Evolutionary conservation across 2,888 invertebrate genomes (phyloP), one percentile per base, ranked within the genome.

Genomic region (Oxycera nigricornis): DNA sequence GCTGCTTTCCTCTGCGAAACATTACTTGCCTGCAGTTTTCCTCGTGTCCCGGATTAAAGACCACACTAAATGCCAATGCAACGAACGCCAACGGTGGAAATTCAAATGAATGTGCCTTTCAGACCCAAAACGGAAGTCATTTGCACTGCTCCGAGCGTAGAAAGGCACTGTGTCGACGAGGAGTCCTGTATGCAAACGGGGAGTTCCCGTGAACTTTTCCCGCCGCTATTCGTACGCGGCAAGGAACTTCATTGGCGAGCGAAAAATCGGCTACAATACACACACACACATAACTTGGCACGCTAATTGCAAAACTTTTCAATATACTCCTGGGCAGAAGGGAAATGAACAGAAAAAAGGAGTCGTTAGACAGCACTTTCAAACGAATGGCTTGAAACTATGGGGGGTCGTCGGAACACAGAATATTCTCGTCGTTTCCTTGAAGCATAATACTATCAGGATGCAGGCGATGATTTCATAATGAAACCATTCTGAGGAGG

Each of bases 291-390:
- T 70, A 70, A 70, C 70, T 70, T 52, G 11, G 26, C 35, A 31
- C 55, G 70, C 70, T 70, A 70, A 70, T 70, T 70, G 70, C 70
- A 55, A 70, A 70, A 70, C 22, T 70, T 70, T 70, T 52, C 70
- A 52, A 31, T 46, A 52, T 70, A 22, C 55, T 50, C 20, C n/a
- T 24, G 6, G 9, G 35, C 14, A 11, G 20, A 62, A 35, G 20
- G 20, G 17, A 55, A 26, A 31, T 17, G 55, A 55, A 30, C 22
- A 28, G 14, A 31, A 55, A 31, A 31, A 55, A 52, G 26, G 20
- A 39, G 50, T 22, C 39, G 28, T 68, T 68, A 68, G 67, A 68
- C 67, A 70, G 46, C 55, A 70, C 70, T 70, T 70, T 70, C 24
- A 70, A 55, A 70, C 55, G 24, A 70, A 68, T 52, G 52, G 70